Evolutionary conservation across 2,797 vertebrate species (phyloP).

Genomic region (Parotocinclus haroldoi): DNA sequence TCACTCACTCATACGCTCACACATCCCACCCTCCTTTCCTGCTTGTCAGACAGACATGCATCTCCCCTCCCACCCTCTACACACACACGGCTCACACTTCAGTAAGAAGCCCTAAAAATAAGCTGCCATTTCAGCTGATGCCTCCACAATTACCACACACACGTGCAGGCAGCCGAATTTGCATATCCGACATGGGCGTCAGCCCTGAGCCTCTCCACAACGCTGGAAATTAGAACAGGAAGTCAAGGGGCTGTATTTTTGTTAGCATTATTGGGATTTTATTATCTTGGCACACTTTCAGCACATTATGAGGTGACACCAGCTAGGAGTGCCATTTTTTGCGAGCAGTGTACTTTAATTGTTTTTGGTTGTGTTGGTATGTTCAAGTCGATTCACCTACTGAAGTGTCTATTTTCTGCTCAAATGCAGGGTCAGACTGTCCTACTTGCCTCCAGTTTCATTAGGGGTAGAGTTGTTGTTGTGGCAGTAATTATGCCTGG

Average conservation of each 20-base stretch:
- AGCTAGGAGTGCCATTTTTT: not conserved
- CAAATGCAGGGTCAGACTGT: conserved; percentile 4
- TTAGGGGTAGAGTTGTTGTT: conserved; percentile 26
- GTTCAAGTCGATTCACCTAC: conserved; percentile 16
- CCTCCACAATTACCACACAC: conserved; percentile 59
- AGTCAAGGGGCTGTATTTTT: not conserved
- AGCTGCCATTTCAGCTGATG: conserved; percentile 38
- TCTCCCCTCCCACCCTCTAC: conserved; percentile 19
- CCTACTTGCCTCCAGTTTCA: conserved; percentile 7
- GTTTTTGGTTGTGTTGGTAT: conserved; percentile 33
- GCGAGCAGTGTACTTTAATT: conserved; percentile 16
- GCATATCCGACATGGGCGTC: conserved; percentile 49
- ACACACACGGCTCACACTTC: conserved; percentile 32
- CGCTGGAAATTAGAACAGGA: not conserved
- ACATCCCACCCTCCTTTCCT: not conserved
- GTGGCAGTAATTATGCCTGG: conserved; percentile 30
- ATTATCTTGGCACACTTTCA: not conserved
- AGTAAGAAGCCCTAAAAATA: conserved; percentile 56
- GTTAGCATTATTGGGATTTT: not conserved
- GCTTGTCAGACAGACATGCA: conserved; percentile 21
- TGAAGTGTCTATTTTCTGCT: conserved; percentile 34
- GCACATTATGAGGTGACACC: too few species aligned
- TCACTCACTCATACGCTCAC: conserved; percentile 7
- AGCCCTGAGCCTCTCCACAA: conserved; percentile 27
- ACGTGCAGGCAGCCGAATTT: conserved; percentile 47